Evolutionary conservation across 1,140 invertebrate genomes (phyloP).

Genomic region (Drosophila lacteicornis): DNA sequence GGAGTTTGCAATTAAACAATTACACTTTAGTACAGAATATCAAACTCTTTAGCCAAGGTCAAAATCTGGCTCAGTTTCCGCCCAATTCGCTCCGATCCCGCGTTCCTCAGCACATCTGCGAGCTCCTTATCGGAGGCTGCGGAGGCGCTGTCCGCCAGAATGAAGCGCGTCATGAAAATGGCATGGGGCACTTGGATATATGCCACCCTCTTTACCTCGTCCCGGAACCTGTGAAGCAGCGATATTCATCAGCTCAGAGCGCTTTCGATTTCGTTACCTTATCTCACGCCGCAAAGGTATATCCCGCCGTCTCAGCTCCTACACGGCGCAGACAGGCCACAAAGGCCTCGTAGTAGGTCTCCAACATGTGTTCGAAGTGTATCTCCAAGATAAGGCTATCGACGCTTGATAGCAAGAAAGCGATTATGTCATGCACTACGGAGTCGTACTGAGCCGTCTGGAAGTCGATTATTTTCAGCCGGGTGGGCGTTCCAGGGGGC

Average conservation of each 20-base stretch:
- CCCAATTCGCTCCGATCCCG: constrained; percentile 48
- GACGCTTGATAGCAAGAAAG: constrained; percentile 87
- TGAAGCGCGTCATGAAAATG: constrained; percentile 76
- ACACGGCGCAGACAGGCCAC: constrained; percentile 73
- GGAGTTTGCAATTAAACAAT: background rate
- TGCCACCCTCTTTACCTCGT: constrained; percentile 64
- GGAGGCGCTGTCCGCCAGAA: constrained; percentile 56
- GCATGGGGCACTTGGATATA: constrained; percentile 72
- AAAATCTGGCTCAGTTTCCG: constrained; percentile 59
- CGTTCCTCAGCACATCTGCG: constrained; percentile 40
- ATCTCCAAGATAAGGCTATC: constrained; percentile 80
- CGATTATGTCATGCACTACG: constrained; percentile 86
- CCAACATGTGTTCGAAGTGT: constrained; percentile 85
- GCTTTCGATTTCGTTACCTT: background rate
- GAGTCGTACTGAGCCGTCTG: constrained; percentile 87
- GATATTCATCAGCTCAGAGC: background rate
- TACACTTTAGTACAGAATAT: constrained; percentile 42
- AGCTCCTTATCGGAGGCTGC: constrained; percentile 31
- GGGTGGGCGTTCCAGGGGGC: constrained; percentile 67
- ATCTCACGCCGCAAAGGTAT: constrained; percentile 58
- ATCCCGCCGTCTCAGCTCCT: constrained; percentile 29
- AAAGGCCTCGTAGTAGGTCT: constrained; percentile 86
- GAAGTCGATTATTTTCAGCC: constrained; percentile 88
- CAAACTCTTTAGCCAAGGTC: constrained; percentile 51
- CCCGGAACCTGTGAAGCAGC: constrained; percentile 53